Evolutionary conservation across 2,797 vertebrate genomes (phyloP), one percentile per base, ranked within the genome.

Genomic region (Manis crassicaudata): DNA sequence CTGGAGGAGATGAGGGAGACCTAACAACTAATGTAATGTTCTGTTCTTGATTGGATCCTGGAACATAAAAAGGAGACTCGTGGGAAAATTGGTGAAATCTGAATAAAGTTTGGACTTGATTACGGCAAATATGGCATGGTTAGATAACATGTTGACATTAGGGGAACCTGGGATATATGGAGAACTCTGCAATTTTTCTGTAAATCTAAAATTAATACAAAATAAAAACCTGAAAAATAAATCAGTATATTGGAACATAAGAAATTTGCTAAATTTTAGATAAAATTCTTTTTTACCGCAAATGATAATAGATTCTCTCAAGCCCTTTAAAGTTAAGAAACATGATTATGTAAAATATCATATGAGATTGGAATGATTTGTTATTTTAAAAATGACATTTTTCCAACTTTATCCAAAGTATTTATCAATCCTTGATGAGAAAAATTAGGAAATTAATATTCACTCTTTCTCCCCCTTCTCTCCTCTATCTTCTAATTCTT

Each of bases 331-430:
- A 93, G 52, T 50, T 37, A 86, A 72, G 75, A 89, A 92, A 77
- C 25, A 56, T 52, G 54, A 43, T 46, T 85, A 14, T 73, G 14
- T 88, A 68, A 96, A 85, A n/a, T 90, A 54, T 46, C 37, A 88
- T n/a, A 68, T 21, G 62, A 88, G 23, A 95, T 46, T 17, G 23
- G 60, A 73, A 67, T 84, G 77, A 92, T 92, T 67, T 17, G 37
- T 40, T 96, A 88, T 93, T 91, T 68, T 54, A 18, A 54, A 86
- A 94, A 43, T 62, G 54, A 43, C 16, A 40, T 70, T 76, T 93
- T 56, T 18, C 54, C 37, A 90, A 50, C 6, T 85, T 76, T 25
- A 56, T 46, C 21, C 56, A 50, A 43, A 63, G 14, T 79, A 14
- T 37, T 20, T 50, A 40, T 58, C 68, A 58, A 84, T 70, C 81